Base-by-base conservation (phyloP, 2,888 invertebrate species). In the Cheilosia pagana region DNA sequence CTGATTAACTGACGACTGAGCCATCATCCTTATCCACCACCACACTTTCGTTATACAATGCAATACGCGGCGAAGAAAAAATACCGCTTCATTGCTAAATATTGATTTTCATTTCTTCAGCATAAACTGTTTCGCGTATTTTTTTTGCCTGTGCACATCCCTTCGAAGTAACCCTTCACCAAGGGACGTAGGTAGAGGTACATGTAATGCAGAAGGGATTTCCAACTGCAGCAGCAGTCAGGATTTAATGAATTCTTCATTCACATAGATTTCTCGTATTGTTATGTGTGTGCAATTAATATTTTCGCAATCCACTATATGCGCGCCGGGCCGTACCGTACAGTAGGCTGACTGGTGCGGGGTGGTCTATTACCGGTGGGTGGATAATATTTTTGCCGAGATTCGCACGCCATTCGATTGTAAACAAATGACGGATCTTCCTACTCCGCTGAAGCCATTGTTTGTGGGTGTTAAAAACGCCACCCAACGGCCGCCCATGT, bases 271-370 rank as follows among this genome's bases (percentile, higher is more conserved):
- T 85, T 67, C 50, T 71, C 79, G 85, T 76, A 85, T 85, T 85
- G 81, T 85, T 81, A 85, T 85, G 71, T 85, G 81, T 85, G 85
- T 85, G 85, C 85, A 81, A 85, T 85, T 85, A 85, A 85, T 85
- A 85, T 85, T 85, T 85, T 79, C 53, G 65, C 75, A 81, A 81
- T 85, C 59, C 65, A 68, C 63, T 48, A 68, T 67, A 8, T 28
- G 28, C 28, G 52, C 10, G 48, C 59, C 23, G 50, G 19, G 31
- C 4, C 5, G 35, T 50, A 39, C 4, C 5, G 35, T 50, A 39
- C 5, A 12, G n/a, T 28, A n/a, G 35, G 39, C 16, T 16, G 45
- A 19, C 19, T 63, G 16, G 48, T 48, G 31, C 7, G 57, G 74
- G 67, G 12, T 65, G 59, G 75, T 85, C 70, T 85, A 85, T 81